Percentiles rank a stretch among this genome's conserved stretches.
These are phyloP conservation scores for Stenodera caucasica DNA, from an alignment of 2,888 invertebrate genomes.

Conservation along the genomic window DNA sequence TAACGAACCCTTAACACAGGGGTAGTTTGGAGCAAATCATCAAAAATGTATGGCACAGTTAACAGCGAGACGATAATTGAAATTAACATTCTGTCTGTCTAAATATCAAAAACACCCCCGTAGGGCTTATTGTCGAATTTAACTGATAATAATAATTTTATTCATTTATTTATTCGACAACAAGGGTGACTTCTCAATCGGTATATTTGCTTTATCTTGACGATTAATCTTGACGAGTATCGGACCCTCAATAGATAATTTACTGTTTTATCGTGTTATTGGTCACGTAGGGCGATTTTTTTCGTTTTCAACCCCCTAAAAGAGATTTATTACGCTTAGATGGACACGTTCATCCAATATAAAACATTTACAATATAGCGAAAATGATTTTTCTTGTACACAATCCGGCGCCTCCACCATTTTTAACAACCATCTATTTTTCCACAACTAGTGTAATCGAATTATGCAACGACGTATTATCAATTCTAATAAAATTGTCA, in stretches of 20 bases:
- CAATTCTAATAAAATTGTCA: constrained; percentile 1
- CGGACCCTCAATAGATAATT: constrained; percentile 15
- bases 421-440: neutral
- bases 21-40: no score
- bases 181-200: constrained; percentile 24
- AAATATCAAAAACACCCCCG: neutral
- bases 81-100: neutral
- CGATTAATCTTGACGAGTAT: neutral
- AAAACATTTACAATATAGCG: neutral
- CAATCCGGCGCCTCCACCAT: constrained; percentile 9
- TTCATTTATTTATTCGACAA: no score
- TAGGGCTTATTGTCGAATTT: no score
- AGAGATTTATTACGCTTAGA: neutral
- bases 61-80: no score
- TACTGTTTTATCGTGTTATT: neutral
- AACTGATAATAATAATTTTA: no score
- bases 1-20: neutral
- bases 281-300: neutral
- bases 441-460: neutral
- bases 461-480: constrained; percentile 1
- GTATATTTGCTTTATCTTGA: neutral
- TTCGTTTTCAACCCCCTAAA: neutral
- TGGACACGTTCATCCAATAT: neutral
- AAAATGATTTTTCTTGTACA: neutral
- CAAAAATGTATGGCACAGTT: no score